Base-by-base conservation (phyloP, 1,140 invertebrate species). In the Protaetia brevitarsis region DNA sequence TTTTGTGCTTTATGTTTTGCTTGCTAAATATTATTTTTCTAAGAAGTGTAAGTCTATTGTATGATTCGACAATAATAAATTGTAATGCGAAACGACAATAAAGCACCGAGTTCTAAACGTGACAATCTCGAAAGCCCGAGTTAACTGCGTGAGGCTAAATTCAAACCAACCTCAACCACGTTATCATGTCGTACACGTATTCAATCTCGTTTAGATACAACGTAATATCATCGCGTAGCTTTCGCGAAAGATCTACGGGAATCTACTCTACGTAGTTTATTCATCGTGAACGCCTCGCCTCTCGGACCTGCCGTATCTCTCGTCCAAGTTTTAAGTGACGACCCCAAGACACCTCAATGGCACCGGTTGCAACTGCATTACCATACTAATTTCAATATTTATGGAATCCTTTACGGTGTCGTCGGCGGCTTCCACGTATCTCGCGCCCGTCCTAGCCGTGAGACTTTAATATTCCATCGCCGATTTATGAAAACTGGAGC, bases 381-480 rank as follows among this genome's bases (percentile, higher is more conserved):
- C 41, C 41, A 51, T 51, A 51, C 41, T 51, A 51, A 51, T 51
- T 51, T 51, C 41, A 51, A 51, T 51, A 51, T 51, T 51, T 51
- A 51, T 51, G 41, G 41, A 51, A 51, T 51, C 41, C 41, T 51
- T 51, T 51, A 23, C n/a, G n/a, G 41, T 23, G 41, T 19, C 41
- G 16, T 10, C 41, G 19, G 6, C 19, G 41, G 41, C 41, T 10
- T 23, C 11, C 21, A 51, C 26, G 26, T 51, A 51, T 51, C 41
- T 51, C 11, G 16, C 21, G 16, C 19, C 41, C 6, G 41, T 26
- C n/a, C n/a, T n/a, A n/a, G n/a, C n/a, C n/a, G n/a, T n/a, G n/a
- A 23, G 41, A 51, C 41, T 19, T 51, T 51, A 51, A 51, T 51
- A 51, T 51, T 26, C 41, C 41, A 51, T 51, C 26, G 13, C 41